Evolutionary conservation across 2,113 vertebrate genomes (phyloP), one percentile per base, ranked within the genome.

Genomic region (Periophthalmodon schlosseri): DNA sequence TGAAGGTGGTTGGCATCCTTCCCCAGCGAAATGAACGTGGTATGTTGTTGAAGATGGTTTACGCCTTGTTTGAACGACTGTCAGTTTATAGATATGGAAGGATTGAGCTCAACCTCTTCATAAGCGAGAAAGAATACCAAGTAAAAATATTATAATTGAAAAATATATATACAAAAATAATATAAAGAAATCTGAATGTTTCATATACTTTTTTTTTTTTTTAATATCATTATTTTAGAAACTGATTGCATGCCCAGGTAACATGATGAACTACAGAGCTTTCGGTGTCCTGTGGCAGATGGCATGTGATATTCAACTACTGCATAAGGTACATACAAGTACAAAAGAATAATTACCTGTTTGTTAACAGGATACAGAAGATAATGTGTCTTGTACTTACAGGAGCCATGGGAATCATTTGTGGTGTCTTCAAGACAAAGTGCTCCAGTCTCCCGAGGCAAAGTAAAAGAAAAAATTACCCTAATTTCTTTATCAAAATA

Each of bases 41-140:
- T 52, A 13, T 20, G 20, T 86, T 99, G 86, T 95, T 96, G 94
- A 98, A 94, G 83, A 89, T 95, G 77, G 44, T 94, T 74, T 95
- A 97, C 12, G 61, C 90, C 74, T 68, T 98, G 28, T 97, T 95
- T 82, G 91, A 98, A 77, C 87, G 94, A 72, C 83, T 57, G 75
- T 98, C 96, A 64, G 50, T 99, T 81, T 98, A 87, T 93, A 94
- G 77, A 91, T 96, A 95, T 0, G 97, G 97, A 84, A 95, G 97
- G 87, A 23, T 95, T 72, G 96, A 99, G 84, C 88, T 99, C 70
- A 94, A 96, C 91, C 23, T 98, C 79, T 96, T 99, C 79, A 80
- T 99, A 24, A 94, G 90, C 68, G 96, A 98, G 91, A 95, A 73
- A 74, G 93, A 96, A 77, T 99, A 95, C 78, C 85, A 82, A 91